Percentiles rank a stretch among this genome's conserved stretches.
phyloP scores from a whole-genome alignment of 1,140 invertebrate species.

The Drosophila orena region DNA sequence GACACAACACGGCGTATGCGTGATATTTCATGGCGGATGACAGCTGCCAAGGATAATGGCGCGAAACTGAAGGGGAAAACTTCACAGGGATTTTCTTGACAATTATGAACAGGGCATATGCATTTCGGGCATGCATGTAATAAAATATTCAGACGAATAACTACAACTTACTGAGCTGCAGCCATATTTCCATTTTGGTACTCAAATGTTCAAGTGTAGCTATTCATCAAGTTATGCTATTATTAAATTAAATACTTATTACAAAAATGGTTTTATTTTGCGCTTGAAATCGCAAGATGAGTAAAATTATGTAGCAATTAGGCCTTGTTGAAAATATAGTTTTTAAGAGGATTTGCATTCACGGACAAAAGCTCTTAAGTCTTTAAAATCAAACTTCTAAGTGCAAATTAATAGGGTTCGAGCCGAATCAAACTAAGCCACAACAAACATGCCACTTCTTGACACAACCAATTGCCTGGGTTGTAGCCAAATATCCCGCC shows the following conservation, averaged over 20 bases:
- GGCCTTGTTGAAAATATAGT: neutral
- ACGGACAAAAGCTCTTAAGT: constrained; percentile 11
- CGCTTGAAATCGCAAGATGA: too few relatives aligned
- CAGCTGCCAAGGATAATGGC: constrained; percentile 29
- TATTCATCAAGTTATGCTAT: too few relatives aligned
- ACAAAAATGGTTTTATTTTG: too few relatives aligned
- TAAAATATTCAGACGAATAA: too few relatives aligned
- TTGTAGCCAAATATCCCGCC: constrained; percentile 21
- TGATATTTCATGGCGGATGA: constrained; percentile 46
- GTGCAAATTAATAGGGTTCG: constrained; percentile 41
- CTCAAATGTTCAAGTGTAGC: too few relatives aligned
- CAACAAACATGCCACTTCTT: constrained; percentile 41
- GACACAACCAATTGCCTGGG: constrained; percentile 46
- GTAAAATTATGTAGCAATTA: neutral
- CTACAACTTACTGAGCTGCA: too few relatives aligned
- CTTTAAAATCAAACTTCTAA: constrained; percentile 28
- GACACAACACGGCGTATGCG: constrained; percentile 58
- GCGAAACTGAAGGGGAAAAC: constrained; percentile 23
- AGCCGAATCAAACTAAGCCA: constrained; percentile 42
- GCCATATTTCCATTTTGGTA: too few relatives aligned
- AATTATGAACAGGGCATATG: neutral
- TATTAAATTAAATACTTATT: too few relatives aligned
- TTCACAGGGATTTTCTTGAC: constrained; percentile 3
- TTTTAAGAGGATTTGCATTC: constrained; percentile 10
- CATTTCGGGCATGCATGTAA: neutral